Percentiles rank a stretch among this genome's conserved stretches.
These are phyloP conservation scores for Fulica atra DNA, from an alignment of 2,113 vertebrate genomes.

Conservation along the genomic window DNA sequence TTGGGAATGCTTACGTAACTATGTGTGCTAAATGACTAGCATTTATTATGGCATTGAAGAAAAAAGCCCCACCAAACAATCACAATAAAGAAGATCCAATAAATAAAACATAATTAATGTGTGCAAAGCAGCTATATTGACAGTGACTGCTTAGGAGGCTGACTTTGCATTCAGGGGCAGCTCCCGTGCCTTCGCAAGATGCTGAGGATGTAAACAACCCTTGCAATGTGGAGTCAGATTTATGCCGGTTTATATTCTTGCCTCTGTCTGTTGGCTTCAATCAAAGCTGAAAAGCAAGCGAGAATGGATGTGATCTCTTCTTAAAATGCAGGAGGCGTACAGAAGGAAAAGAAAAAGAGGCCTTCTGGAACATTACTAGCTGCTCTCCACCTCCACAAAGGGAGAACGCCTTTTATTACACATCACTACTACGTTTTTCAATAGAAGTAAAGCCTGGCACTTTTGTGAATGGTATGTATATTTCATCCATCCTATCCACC, in stretches of 20 bases:
- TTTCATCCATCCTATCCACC: not conserved
- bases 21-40: not conserved
- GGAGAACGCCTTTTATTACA: not conserved
- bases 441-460: not conserved
- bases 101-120: not conserved
- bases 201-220: not conserved
- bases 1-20: not conserved
- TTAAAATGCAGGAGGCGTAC: conserved; percentile 15
- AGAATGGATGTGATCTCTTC: not conserved
- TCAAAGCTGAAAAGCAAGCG: not conserved
- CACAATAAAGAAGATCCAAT: not conserved
- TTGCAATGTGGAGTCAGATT: not conserved
- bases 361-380: not conserved
- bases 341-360: not conserved
- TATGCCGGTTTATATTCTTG: conserved; percentile 9
- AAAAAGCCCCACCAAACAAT: not conserved
- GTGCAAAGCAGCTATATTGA: not conserved
- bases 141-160: not conserved
- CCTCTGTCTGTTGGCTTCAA: not conserved
- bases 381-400: conserved; percentile 47
- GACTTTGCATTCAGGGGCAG: not conserved
- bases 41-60: not conserved
- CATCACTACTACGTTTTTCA: conserved; percentile 4
- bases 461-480: conserved; percentile 28
- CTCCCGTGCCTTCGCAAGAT: not conserved